Evolutionary conservation across 2,888 invertebrate genomes (phyloP).

Genomic region (Trilocha varians): DNA sequence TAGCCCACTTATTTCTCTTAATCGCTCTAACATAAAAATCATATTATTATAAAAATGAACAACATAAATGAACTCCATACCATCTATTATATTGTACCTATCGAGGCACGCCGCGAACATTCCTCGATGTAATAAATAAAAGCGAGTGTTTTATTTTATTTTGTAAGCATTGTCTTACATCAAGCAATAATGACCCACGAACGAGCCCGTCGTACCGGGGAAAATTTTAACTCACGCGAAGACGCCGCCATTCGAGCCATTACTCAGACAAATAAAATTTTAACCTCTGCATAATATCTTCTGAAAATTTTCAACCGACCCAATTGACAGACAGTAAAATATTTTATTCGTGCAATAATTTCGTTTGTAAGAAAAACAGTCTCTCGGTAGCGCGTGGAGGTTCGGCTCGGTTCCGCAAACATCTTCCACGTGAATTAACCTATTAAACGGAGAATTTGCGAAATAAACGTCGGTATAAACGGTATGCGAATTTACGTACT

Average conservation of each 20-base stretch:
- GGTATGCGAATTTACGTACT: slow-evolving; percentile 36
- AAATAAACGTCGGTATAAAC: slow-evolving; percentile 48
- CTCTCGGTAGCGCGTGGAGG: slow-evolving; percentile 12
- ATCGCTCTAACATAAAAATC: neutral
- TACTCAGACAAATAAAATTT: slow-evolving; percentile 66
- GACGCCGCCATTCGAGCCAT: slow-evolving; percentile 42
- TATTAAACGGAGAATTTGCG: slow-evolving; percentile 56
- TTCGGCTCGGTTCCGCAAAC: slow-evolving; percentile 38
- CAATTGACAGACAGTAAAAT: slow-evolving; percentile 73
- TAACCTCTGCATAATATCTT: slow-evolving; percentile 70
- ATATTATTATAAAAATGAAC: slow-evolving; percentile 14
- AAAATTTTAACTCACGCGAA: slow-evolving; percentile 48
- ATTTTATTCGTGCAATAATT: slow-evolving; percentile 70
- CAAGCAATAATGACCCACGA: slow-evolving; percentile 48
- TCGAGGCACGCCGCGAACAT: slow-evolving; percentile 1
- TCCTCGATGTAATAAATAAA: slow-evolving; percentile 41
- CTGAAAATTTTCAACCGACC: slow-evolving; percentile 46
- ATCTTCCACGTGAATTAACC: slow-evolving; percentile 67
- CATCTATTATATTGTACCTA: neutral
- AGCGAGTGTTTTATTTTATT: slow-evolving; percentile 43
- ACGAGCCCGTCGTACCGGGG: slow-evolving; percentile 36
- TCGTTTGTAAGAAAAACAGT: slow-evolving; percentile 68
- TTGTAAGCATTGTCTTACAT: slow-evolving; percentile 58
- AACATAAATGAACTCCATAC: slow-evolving; percentile 9
- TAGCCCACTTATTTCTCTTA: too few relatives aligned